These are phyloP conservation scores for Bungarus multicinctus DNA, from an alignment of 2,113 vertebrate species.

Conservation along the genomic window DNA sequence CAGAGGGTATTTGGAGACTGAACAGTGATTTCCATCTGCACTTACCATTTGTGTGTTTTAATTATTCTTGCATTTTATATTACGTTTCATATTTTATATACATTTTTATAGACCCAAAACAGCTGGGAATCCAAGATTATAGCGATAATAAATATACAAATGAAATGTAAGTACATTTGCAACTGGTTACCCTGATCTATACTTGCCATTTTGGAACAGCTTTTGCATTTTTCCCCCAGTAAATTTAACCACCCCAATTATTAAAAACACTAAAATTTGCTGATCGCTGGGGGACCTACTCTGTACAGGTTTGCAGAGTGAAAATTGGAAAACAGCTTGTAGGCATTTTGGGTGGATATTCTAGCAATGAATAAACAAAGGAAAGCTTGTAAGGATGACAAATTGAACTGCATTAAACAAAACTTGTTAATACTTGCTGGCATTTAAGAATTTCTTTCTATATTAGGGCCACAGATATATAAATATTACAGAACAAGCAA, in stretches of 20 bases:
- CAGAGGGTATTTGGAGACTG: not conserved
- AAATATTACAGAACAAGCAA: not conserved
- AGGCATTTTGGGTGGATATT: not conserved
- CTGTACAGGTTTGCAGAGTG: not conserved
- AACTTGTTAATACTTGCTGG: not conserved
- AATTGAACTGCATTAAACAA: not conserved
- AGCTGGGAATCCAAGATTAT: not conserved
- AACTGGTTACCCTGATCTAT: not conserved
- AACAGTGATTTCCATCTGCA: not conserved
- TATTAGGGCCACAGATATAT: not conserved
- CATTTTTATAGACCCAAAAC: not conserved
- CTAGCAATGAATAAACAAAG: not conserved
- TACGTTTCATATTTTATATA: not conserved
- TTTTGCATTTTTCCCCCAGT: not conserved
- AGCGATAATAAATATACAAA: not conserved
- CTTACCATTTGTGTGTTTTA: not conserved
- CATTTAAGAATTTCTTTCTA: not conserved
- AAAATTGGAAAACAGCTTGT: not conserved
- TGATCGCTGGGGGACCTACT: not conserved
- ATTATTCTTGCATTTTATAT: not conserved
- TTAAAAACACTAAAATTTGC: not conserved
- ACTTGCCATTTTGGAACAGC: not conserved
- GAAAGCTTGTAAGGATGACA: not conserved
- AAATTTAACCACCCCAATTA: not conserved
- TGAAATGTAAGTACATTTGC: not conserved